Evolutionary conservation across 2,113 vertebrate species (phyloP), one percentile per base, ranked within the genome.

Genomic region (Beaufortia kweichowensis): DNA sequence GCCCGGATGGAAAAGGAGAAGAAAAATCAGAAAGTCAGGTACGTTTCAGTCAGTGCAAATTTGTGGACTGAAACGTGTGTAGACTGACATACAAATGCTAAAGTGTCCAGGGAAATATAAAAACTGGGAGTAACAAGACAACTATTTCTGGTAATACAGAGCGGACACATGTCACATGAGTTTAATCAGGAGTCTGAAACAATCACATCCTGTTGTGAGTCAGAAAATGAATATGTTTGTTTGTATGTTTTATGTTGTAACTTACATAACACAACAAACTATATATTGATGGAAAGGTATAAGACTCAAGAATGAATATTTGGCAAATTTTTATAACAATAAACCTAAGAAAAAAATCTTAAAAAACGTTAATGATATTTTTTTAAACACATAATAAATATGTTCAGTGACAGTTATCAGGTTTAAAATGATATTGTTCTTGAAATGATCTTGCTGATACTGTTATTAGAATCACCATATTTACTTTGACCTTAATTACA

Each of bases 21-120:
- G 29, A 68, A 35, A 28, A 23, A 31, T 31, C 46, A 26, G 57
- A 57, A 71, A 73, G 64, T 67, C 67, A 56, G 62, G 50, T 75
- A 48, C 57, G 11, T 78, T 65, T 78, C 48, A 75, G 29, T 76
- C 64, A 68, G n/a, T 1, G 23, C 68, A 65, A 33, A 26, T 71
- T 26, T 57, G 14, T 17, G 1, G 7, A 57, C 15, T 23, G 62
- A 71, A 60, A 64, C 41, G 60, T 55, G 48, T 35, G 60, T 46
- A 24, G 29, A 21, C 76, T 78, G 73, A 33, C 48, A 79, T 76
- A 53, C 65, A 83, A 78, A 83, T 76, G 71, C 78, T 80, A 85
- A 81, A 33, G 59, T 43, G 75, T 79, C 78, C 48, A 26, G 41
- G 63, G 41, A 43, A 64, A 85, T 84, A 76, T 76, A n/a, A 76